phyloP scores from a whole-genome alignment of 2,113 vertebrate species.

The Ailuropoda melanoleuca region DNA sequence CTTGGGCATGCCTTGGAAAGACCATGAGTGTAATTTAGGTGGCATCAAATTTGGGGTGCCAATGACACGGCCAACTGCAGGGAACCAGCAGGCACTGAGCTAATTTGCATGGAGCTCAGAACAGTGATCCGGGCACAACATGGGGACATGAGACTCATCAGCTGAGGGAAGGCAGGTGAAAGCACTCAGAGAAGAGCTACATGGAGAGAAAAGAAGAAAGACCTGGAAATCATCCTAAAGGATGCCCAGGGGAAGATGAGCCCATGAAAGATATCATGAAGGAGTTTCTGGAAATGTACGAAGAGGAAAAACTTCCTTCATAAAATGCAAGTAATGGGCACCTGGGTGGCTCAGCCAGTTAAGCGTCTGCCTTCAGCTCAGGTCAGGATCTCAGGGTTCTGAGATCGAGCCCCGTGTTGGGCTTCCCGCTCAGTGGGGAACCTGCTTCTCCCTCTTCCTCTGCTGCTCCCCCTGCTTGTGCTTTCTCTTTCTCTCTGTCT shows the following conservation, averaged over 20 bases:
- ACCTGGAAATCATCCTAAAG: background rate
- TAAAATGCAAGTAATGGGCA: background rate
- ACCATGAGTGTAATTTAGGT: background rate
- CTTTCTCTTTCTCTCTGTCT: too few relatives aligned
- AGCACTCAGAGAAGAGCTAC: background rate
- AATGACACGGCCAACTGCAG: background rate
- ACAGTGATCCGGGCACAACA: background rate
- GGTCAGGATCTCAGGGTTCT: too few relatives aligned
- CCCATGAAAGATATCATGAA: background rate
- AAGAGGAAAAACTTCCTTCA: background rate
- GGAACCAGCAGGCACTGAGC: background rate
- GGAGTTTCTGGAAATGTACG: background rate
- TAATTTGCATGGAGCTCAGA: background rate
- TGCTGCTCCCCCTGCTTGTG: too few relatives aligned
- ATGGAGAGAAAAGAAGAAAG: background rate
- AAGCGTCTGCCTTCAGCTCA: too few relatives aligned
- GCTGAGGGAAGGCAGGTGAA: background rate
- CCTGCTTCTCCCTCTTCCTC: too few relatives aligned
- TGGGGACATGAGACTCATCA: fast-evolving
- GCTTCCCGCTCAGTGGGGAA: too few relatives aligned
- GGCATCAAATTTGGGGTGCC: background rate
- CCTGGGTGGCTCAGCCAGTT: background rate
- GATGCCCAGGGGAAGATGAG: background rate
- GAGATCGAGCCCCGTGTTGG: too few relatives aligned
- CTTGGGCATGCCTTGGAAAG: background rate